Evolutionary conservation across 2,797 vertebrate species (phyloP), one percentile per base, ranked within the genome.

Genomic region (Sylvilagus floridanus): DNA sequence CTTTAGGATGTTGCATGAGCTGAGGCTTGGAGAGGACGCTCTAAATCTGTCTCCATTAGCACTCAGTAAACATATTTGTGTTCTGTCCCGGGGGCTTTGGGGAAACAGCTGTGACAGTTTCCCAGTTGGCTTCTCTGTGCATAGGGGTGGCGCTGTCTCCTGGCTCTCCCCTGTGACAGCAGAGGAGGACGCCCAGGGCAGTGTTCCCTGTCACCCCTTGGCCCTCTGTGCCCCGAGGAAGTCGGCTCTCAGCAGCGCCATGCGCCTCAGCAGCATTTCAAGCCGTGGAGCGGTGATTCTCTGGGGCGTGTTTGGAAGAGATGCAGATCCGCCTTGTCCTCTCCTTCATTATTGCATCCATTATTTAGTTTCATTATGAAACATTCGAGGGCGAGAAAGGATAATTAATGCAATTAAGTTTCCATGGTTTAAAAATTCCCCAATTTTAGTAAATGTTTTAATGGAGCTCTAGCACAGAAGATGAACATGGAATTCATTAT

Each of bases 321-420:
- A 91, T 94, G 83, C 76, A 96, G 91, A 92, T 87, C 42, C 63
- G 94, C 3, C 86, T 47, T 91, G 75, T 91, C 71, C 68, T 94
- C 94, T 78, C 52, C 85, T 94, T 85, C 88, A 76, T 96, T 96
- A 96, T 88, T 90, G 5, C 78, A 90, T 96, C 78, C 54, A 85
- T 96, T 97, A 96, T 94, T 96, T 96, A 90, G 73, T 96, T 97
- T 96, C 94, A 94, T 88, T 94, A 93, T 94, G 91, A 96, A 96
- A 95, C 82, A 79, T 92, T 96, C 83, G 93, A 96, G 90, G 77
- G 71, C 93, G 62, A 97, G 79, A 95, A 96, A 91, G 76, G 94
- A 96, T 96, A 97, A 96, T 96, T 88, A 96, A 95, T 94, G 52
- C 87, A 96, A 95, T 97, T 97, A 96, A 87, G 65, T 84, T 95